Base-by-base conservation (phyloP, 1,140 invertebrate species). In the Bombus pascuorum region DNA sequence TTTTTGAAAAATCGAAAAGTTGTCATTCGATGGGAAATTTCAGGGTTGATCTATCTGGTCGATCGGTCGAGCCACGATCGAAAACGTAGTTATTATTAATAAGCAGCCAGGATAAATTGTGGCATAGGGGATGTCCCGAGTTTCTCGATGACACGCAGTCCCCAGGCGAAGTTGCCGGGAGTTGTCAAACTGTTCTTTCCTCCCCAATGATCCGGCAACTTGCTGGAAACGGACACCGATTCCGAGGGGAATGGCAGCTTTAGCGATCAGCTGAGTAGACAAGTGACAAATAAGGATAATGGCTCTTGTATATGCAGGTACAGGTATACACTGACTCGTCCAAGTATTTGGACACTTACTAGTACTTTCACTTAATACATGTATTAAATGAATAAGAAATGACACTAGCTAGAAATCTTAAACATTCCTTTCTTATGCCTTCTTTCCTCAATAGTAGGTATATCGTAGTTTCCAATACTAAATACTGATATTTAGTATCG, bases 151-250 rank as follows among this genome's bases (percentile, higher is more conserved):
- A 53, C 86, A 53, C n/a, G 53, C 79, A 32, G 37, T 25, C 71
- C 62, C 42, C 68, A 32, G 18, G n/a, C 68, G 79, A 71, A 62
- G 62, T 62, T n/a, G 28, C 12, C 59, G 9, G 34, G 39, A 90
- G 80, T 90, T 84, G 71, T 68, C 83, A 70, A 90, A 90, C 86
- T 84, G 86, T 76, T 85, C 79, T 78, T 73, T 65, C 76, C 65
- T 28, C 32, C 81, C 47, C 62, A 32, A 65, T 68, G 83, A 79
- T 76, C 76, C 76, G 72, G 71, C 76, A 90, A 90, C 86, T 90
- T 88, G 66, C 53, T 39, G 72, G 77, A 90, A 88, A 90, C 86
- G 88, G 89, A 90, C 88, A 90, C 83, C 88, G 83, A 86, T 90
- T 85, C 88, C 88, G n/a, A 22, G 68, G 86, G 86, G 88, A 90